phyloP scores from a whole-genome alignment of 1,140 invertebrate genomes.

The Aphelinus certus region DNA sequence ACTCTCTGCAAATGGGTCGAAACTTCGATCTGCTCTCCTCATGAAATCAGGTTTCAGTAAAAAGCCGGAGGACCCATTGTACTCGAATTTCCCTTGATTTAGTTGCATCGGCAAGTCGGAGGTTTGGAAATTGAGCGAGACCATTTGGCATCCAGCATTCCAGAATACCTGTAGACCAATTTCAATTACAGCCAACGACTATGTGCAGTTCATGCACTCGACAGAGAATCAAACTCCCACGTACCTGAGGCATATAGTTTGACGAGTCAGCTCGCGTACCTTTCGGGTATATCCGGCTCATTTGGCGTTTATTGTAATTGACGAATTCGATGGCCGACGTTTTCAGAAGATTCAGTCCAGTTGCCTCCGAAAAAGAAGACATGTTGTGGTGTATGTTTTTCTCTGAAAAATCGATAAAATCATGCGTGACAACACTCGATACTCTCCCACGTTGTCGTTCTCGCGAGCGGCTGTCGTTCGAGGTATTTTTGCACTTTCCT shows the following conservation, averaged over 20 bases:
- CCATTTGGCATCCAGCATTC: slow-evolving; percentile 96
- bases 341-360: slow-evolving; percentile 94
- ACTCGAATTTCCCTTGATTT: slow-evolving; percentile 99
- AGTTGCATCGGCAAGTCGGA: slow-evolving; percentile 99
- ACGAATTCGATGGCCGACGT: slow-evolving; percentile 97
- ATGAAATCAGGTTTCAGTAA: slow-evolving; percentile 99
- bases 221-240: not conserved
- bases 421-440: too few relatives aligned
- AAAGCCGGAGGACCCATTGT: slow-evolving; percentile 96
- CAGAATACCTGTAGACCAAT: slow-evolving; percentile 77
- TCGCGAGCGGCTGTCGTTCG: too few relatives aligned
- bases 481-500: too few relatives aligned
- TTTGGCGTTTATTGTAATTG: slow-evolving; percentile 99
- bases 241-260: slow-evolving; percentile 99
- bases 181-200: too few relatives aligned
- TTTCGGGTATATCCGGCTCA: slow-evolving; percentile 98
- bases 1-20: slow-evolving; percentile 99
- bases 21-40: slow-evolving; percentile 93
- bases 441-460: too few relatives aligned
- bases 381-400: slow-evolving; percentile 97
- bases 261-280: slow-evolving; percentile 98
- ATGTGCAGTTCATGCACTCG: too few relatives aligned
- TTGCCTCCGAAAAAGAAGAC: slow-evolving; percentile 98
- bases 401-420: slow-evolving; percentile 69
- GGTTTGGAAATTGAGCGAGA: slow-evolving; percentile 99